Evolutionary conservation across 2,888 invertebrate species (phyloP).

Genomic region (Lithophane semibrunnea): DNA sequence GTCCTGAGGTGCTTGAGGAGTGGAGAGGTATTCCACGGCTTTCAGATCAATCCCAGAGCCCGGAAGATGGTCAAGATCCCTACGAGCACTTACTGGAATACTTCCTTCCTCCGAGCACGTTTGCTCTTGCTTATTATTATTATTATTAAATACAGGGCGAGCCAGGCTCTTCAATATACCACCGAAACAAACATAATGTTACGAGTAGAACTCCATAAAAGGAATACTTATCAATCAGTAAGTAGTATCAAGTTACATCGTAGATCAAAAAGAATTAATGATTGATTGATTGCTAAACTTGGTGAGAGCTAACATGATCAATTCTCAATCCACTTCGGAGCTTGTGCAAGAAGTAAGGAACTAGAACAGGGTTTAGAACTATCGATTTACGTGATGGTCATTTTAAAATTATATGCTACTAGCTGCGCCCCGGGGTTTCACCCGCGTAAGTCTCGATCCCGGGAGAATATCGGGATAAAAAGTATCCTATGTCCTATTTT

Average conservation of each 20-base stretch:
- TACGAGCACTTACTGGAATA: too few relatives aligned
- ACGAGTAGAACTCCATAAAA: constrained; percentile 18
- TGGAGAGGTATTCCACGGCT: too few relatives aligned
- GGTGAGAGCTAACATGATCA: constrained; percentile 32
- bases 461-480: too few relatives aligned
- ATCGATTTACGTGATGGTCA: not conserved
- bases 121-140: too few relatives aligned
- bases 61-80: too few relatives aligned
- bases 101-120: too few relatives aligned
- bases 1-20: too few relatives aligned
- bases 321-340: constrained; percentile 34
- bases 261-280: constrained; percentile 24
- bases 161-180: not conserved
- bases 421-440: too few relatives aligned
- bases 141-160: not conserved
- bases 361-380: not conserved
- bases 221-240: constrained; percentile 49
- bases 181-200: constrained; percentile 13
- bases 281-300: constrained; percentile 53
- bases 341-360: constrained; percentile 7
- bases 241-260: constrained; percentile 31
- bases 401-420: not conserved
- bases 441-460: too few relatives aligned
- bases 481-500: too few relatives aligned
- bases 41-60: too few relatives aligned